A percentile compares a stretch with the other conserved stretches of the same genome.
These are phyloP conservation scores for Jordanella pulchra DNA, from an alignment of 2,797 vertebrate species.

Conservation along the genomic window DNA sequence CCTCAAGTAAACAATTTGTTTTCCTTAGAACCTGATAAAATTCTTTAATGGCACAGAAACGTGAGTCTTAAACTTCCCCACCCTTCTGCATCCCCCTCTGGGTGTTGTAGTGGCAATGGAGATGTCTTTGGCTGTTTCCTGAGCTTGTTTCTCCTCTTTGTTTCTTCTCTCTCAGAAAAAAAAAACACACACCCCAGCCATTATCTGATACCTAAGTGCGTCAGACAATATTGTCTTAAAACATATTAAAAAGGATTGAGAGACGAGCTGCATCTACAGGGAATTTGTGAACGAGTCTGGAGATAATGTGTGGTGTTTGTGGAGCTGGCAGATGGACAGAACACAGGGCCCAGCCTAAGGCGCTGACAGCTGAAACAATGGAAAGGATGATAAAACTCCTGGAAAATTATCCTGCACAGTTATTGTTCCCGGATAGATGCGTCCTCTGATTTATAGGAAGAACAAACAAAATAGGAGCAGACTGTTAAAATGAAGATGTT, in stretches of 20 bases:
- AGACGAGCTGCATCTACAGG: background rate
- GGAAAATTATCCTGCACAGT: background rate
- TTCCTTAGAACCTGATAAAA: background rate
- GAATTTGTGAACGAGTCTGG: background rate
- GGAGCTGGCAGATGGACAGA: constrained; percentile 1
- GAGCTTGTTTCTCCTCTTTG: background rate
- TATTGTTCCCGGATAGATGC: background rate
- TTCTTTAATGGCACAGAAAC: constrained; percentile 5
- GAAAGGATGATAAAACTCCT: background rate
- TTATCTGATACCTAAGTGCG: background rate
- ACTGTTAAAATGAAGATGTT: background rate
- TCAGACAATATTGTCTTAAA: background rate
- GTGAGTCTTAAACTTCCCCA: constrained; percentile 3
- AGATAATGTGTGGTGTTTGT: background rate
- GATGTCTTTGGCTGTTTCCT: constrained; percentile 9
- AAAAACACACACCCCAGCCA: background rate
- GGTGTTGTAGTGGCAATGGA: background rate
- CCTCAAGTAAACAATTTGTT: background rate
- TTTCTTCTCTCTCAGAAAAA: background rate
- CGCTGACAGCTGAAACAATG: background rate
- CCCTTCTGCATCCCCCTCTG: constrained; percentile 4
- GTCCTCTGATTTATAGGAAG: background rate
- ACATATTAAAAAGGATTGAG: background rate
- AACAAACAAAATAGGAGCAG: constrained; percentile 3
- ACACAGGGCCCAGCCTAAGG: background rate